Base-by-base conservation (phyloP, 2,113 vertebrate species). In the Chloropsis cyanopogon region DNA sequence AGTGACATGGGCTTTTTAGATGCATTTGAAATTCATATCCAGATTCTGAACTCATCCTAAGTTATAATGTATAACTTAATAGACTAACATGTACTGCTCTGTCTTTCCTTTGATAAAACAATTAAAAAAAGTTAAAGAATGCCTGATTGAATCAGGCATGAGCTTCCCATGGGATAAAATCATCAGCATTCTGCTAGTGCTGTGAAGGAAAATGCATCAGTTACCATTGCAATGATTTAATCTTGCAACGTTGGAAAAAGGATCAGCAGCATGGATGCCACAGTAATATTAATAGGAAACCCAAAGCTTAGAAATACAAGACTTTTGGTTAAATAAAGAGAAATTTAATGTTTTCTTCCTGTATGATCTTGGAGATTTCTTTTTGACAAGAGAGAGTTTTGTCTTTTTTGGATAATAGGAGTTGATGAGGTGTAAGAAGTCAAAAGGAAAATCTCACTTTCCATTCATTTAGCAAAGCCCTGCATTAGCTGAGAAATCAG, bases 161-260 rank as follows among this genome's bases (percentile, higher is more conserved):
- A 97, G 95, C 83, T 97, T 95, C 90, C 96, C 86, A 73, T 22
- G 31, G 77, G 69, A 93, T 66, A 95, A 97, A 95, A 96, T 94
- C 92, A 97, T 85, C 42, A 90, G 86, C 94, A 93, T 96, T 96
- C 96, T 88, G 87, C 87, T 78, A 53, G 92, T 29, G 15, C 88
- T 94, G 83, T 76, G 92, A 94, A 97, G 95, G 86, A 90, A 97
- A 97, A 97, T 31, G 60, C 66, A 96, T 93, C 86, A 86, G 94
- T 95, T 96, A 81, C 81, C 20, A 57, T n/a, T 76, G 68, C 42
- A 86, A 86, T 69, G 85, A 95, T 82, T 90, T 91, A 72, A 96
- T 91, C 80, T 88, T 6, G 6, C 54, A 88, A 68, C 2, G 0
- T 5, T 82, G 68, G 63, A 66, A 86, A 91, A 91, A 69, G n/a